Conservation (phyloP, 2,797 vertebrate species). For the Lycodopsis pacificus region DNA sequence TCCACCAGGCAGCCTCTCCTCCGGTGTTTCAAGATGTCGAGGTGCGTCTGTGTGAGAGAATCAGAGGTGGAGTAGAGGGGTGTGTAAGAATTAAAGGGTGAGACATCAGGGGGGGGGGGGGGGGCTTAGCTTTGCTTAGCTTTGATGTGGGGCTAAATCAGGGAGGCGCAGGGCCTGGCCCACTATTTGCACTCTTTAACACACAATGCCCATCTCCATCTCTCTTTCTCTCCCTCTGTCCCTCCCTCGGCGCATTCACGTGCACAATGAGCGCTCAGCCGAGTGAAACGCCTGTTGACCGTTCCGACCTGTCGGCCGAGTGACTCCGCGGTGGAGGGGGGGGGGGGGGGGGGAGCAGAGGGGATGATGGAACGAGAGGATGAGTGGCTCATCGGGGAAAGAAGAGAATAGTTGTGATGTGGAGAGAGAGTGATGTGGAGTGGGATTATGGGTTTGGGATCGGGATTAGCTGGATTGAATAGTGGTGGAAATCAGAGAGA, state of each 20-base stretch:
- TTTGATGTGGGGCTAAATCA: constrained; percentile 91
- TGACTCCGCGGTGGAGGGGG: constrained; percentile 41
- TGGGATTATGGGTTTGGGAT: constrained; percentile 66
- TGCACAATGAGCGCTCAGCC: constrained; percentile 88
- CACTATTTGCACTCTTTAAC: constrained; percentile 87
- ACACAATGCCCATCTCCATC: constrained; percentile 83
- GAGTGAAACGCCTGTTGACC: constrained; percentile 92
- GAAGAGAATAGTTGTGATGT: constrained; percentile 21
- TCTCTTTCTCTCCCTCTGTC: constrained; percentile 81
- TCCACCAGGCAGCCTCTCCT: constrained; percentile 4
- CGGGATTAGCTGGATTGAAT: constrained; percentile 48
- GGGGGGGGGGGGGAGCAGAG: constrained; percentile 29
- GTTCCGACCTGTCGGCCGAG: constrained; percentile 85
- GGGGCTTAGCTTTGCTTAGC: constrained; percentile 90
- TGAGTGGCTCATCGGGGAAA: constrained; percentile 46
- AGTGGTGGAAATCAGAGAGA: constrained; percentile 16
- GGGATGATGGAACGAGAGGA: constrained; percentile 45
- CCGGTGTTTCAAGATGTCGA: constrained; percentile 30
- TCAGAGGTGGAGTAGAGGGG: constrained; percentile 49
- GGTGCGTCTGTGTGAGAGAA: constrained; percentile 48
- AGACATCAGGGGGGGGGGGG: constrained; percentile 38
- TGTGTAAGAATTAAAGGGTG: constrained; percentile 62
- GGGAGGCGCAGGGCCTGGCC: constrained; percentile 73
- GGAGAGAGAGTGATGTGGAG: constrained; percentile 54
- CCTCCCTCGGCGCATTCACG: constrained; percentile 83